Evolutionary conservation across 1,140 invertebrate genomes (phyloP).

Genomic region (Anastatus disparis): DNA sequence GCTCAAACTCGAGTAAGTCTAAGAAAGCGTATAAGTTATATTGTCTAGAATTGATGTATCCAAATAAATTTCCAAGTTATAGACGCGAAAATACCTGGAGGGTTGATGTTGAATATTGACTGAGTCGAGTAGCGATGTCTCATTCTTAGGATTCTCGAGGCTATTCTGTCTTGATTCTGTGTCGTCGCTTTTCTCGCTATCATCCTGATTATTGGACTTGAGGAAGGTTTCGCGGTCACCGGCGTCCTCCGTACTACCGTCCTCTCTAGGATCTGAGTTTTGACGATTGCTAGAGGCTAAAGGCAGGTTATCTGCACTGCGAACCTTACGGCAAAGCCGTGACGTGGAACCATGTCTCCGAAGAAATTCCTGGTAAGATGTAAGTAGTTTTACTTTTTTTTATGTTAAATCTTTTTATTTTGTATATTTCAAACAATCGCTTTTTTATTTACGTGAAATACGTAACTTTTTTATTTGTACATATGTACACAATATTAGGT

Average conservation of each 20-base stretch:
- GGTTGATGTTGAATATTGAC: slow-evolving; percentile 52
- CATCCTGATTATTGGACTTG: slow-evolving; percentile 52
- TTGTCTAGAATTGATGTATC: too few relatives aligned
- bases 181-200: slow-evolving; percentile 57
- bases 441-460: too few relatives aligned
- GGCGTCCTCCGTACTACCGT: slow-evolving; percentile 63
- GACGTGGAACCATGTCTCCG: slow-evolving; percentile 82
- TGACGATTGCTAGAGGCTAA: slow-evolving; percentile 55
- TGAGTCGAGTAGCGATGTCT: slow-evolving; percentile 51
- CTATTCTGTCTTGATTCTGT: slow-evolving; percentile 54
- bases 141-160: slow-evolving; percentile 55
- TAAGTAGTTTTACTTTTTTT: background rate
- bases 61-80: too few relatives aligned
- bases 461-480: too few relatives aligned
- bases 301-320: slow-evolving; percentile 74
- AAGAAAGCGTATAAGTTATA: too few relatives aligned
- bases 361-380: slow-evolving; percentile 69
- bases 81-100: slow-evolving; percentile 49
- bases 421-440: background rate
- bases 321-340: slow-evolving; percentile 79
- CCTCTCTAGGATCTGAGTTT: slow-evolving; percentile 53
- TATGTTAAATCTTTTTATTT: too few relatives aligned
- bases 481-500: too few relatives aligned
- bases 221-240: slow-evolving; percentile 65
- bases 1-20: too few relatives aligned